phyloP scores from a whole-genome alignment of 2,797 vertebrate species.

The Propithecus deckenii region DNA sequence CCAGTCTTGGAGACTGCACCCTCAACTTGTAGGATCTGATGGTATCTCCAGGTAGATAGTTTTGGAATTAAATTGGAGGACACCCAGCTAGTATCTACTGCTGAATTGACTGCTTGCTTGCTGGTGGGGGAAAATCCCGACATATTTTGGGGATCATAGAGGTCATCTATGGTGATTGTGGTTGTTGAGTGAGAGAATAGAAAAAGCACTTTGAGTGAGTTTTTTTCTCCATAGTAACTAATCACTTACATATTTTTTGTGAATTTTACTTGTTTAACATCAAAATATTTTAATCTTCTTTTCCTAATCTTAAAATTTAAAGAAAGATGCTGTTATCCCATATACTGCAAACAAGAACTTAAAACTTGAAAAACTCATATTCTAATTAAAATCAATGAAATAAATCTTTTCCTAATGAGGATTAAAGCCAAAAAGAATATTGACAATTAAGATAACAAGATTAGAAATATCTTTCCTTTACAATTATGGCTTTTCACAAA shows the following conservation, averaged over 20 bases:
- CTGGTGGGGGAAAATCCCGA: background rate
- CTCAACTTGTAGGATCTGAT: background rate
- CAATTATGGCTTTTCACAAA: conserved; percentile 21
- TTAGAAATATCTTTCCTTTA: conserved; percentile 50
- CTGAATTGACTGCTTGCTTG: background rate
- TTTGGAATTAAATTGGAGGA: background rate
- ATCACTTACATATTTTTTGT: background rate
- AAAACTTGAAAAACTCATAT: conserved; percentile 2
- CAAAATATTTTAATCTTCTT: conserved; percentile 48
- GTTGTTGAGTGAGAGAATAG: background rate
- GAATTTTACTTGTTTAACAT: conserved; percentile 14
- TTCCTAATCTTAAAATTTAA: conserved; percentile 19
- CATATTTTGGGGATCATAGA: background rate
- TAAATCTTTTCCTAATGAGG: background rate
- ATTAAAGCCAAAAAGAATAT: conserved; percentile 1
- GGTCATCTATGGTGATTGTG: background rate
- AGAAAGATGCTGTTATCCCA: background rate
- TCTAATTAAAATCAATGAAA: conserved; percentile 55
- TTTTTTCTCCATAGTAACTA: background rate
- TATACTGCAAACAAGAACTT: conserved; percentile 10
- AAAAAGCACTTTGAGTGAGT: background rate
- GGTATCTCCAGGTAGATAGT: background rate
- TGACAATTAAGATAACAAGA: conserved; percentile 25
- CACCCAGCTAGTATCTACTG: background rate
- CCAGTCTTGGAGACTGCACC: background rate